Conservation (phyloP, 1,140 invertebrate species). For the Psix sp. region DNA sequence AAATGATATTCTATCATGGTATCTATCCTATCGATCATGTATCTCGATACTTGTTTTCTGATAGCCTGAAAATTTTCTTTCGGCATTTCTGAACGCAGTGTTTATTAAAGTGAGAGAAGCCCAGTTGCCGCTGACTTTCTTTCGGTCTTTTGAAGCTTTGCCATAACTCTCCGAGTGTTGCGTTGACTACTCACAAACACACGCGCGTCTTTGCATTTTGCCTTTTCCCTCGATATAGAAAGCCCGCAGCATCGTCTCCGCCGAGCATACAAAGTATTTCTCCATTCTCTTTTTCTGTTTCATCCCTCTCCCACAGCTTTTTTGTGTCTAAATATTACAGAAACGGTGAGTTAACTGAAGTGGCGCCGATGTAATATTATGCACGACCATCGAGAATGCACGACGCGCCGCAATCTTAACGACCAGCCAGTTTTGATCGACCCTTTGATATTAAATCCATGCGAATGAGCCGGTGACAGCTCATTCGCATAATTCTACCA, state of each 20-base stretch:
- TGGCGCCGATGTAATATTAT: conserved; percentile 18
- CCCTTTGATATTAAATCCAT: not conserved
- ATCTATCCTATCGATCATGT: too few relatives aligned
- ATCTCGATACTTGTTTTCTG: conserved; percentile 4
- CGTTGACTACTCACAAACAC: conserved; percentile 26
- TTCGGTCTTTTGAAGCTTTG: conserved; percentile 47
- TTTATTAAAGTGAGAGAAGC: conserved; percentile 39
- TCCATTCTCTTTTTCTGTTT: conserved; percentile 29
- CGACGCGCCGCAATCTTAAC: conserved; percentile 3
- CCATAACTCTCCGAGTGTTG: conserved; percentile 43
- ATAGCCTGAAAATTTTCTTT: conserved; percentile 29
- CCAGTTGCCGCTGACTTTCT: conserved; percentile 34
- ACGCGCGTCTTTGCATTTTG: conserved; percentile 37
- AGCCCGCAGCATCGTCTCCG: conserved; percentile 22
- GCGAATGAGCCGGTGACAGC: too few relatives aligned
- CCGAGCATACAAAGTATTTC: conserved; percentile 52
- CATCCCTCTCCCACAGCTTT: conserved; percentile 11
- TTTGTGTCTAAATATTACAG: conserved; percentile 29
- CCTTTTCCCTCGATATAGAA: conserved; percentile 34
- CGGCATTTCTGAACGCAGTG: conserved; percentile 23
- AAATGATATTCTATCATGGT: too few relatives aligned
- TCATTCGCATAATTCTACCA: not conserved
- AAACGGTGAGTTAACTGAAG: not conserved
- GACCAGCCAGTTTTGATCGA: not conserved
- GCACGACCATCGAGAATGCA: conserved; percentile 2